Evolutionary conservation across 2,797 vertebrate species (phyloP).

Genomic region (Cossypha polioptera): DNA sequence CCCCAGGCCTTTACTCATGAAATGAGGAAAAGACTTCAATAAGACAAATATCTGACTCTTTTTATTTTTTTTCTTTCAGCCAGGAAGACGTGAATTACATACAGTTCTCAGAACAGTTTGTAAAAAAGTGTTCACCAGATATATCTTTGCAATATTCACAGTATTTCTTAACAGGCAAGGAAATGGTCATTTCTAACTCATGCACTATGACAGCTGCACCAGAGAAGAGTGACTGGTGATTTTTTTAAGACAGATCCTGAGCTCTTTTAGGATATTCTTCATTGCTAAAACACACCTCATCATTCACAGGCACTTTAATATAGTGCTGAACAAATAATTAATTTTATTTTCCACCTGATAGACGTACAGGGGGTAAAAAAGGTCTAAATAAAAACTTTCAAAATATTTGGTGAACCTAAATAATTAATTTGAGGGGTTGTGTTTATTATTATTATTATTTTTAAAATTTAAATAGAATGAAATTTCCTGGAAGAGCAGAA

Average conservation of each 20-base stretch:
- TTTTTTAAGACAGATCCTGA: not conserved
- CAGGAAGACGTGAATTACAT: not conserved
- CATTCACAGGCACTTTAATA: not conserved
- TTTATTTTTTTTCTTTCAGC: not conserved
- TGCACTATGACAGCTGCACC: accelerated
- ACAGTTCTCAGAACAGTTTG: not conserved
- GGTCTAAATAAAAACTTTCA: not conserved
- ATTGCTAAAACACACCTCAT: not conserved
- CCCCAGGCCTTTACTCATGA: not conserved
- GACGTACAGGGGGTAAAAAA: accelerated
- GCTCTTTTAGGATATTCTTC: not conserved
- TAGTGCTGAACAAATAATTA: not conserved
- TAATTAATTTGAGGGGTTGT: not conserved
- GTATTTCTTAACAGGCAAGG: not conserved
- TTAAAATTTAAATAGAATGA: not conserved
- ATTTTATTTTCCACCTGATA: not conserved
- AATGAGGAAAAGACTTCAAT: not conserved
- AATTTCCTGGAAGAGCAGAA: not conserved
- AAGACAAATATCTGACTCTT: not conserved
- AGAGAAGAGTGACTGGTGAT: accelerated
- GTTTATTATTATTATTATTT: not conserved
- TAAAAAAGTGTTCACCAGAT: not conserved
- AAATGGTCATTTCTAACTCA: not conserved
- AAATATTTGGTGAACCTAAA: conserved; percentile 39
- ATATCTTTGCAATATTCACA: not conserved